Evolutionary conservation across 2,888 invertebrate species (phyloP), one percentile per base, ranked within the genome.

Genomic region (Nomada hirtipes): DNA sequence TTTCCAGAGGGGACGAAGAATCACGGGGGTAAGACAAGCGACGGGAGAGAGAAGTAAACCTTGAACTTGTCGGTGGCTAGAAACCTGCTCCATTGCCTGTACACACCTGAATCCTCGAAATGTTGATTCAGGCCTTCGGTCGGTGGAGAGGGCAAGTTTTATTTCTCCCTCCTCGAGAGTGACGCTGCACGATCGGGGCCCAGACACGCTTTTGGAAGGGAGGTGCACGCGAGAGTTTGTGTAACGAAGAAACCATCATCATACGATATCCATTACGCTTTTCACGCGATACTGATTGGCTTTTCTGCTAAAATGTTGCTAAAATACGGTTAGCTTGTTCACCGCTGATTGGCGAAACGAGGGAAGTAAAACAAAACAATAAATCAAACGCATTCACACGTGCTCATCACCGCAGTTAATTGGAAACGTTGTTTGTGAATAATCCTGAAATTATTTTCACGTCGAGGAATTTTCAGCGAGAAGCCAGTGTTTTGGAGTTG

Each of bases 271-370:
- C 42, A 74, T 73, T 47, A 76, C 47, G 77, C 76, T 76, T 67
- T 23, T 29, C 18, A 55, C 70, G 69, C 59, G 76, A 50, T 42
- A 76, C 68, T 61, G 75, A 88, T 88, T 86, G 79, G 86, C 88
- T 88, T 87, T 55, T 65, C 36, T 77, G 78, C 70, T 57, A n/a
- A 29, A 70, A 60, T 61, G 47, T 53, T 53, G 64, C 79, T 82
- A 80, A 86, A 82, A 78, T 81, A 72, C 42, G 67, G 68, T 72
- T 75, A 79, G 74, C 75, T 50, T 60, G 78, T 29, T 77, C 69
- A 52, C 50, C 75, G 83, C 82, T 83, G 76, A 86, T 86, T 85
- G 83, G 84, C 73, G 78, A 63, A 70, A 53, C 13, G 1, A 0
- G 71, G 68, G 13, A 18, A 13, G 23, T 23, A 23, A 2, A 63